Percentiles rank a stretch among this genome's conserved stretches.
Evolutionary conservation across 2,888 invertebrate species (phyloP).

Genomic region (Tenthredo livida): DNA sequence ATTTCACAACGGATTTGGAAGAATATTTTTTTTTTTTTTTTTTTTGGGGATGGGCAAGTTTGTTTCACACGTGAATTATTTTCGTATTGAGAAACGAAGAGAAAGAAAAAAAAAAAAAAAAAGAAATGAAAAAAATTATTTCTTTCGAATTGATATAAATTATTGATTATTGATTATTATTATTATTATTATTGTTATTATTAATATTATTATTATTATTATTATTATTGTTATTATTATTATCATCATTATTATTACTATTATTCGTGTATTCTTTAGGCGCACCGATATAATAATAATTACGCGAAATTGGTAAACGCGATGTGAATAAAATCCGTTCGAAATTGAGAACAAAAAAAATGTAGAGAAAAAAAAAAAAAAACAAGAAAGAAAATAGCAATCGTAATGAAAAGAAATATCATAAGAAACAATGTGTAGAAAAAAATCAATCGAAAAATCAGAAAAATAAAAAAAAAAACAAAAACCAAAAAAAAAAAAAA

Average conservation of each 20-base stretch:
- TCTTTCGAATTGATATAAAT: not conserved
- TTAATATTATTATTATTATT: not conserved
- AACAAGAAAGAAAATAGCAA: not conserved
- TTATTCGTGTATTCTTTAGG: not conserved
- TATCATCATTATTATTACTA: not conserved
- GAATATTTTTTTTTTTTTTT: not conserved
- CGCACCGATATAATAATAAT: too few relatives aligned
- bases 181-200: not conserved
- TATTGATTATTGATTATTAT: too few relatives aligned
- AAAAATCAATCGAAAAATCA: not conserved
- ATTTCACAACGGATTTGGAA: not conserved
- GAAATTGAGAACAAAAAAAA: not conserved
- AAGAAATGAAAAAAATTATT: not conserved
- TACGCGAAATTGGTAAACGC: too few relatives aligned
- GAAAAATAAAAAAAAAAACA: not conserved
- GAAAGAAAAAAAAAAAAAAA: not conserved
- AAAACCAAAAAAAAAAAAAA: not conserved
- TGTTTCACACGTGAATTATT: slow-evolving; percentile 64
- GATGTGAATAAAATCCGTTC: too few relatives aligned
- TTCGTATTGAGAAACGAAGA: slow-evolving; percentile 37
- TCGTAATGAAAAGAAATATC: too few relatives aligned
- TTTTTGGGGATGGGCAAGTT: slow-evolving; percentile 59
- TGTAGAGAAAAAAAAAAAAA: not conserved
- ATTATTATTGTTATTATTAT: not conserved
- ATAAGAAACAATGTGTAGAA: too few relatives aligned